Conservation (phyloP, 2,797 vertebrate species). For the Chelon labrosus region DNA sequence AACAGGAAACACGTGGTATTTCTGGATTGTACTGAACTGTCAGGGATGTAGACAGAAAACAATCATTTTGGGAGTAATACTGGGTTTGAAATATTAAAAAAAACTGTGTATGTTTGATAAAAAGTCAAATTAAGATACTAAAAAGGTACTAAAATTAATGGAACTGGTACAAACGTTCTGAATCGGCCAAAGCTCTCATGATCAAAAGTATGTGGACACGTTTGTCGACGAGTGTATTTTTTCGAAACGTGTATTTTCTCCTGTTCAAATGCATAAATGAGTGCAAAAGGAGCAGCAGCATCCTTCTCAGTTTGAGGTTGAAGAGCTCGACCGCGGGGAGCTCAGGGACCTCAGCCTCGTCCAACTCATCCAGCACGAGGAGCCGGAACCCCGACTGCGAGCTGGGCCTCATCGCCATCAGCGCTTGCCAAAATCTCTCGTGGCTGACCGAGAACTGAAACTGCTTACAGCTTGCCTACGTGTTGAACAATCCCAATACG, state of each 20-base stretch:
- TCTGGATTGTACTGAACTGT: background rate
- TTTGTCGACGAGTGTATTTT: background rate
- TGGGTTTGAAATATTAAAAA: background rate
- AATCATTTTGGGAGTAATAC: background rate
- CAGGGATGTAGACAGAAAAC: background rate
- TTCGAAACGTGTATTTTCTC: too few relatives aligned
- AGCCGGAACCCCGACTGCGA: background rate
- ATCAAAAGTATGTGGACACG: background rate
- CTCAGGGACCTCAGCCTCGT: too few relatives aligned
- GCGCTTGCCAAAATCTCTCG: background rate
- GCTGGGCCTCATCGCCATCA: background rate
- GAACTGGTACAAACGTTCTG: background rate
- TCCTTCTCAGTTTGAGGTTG: background rate
- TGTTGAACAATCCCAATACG: too few relatives aligned
- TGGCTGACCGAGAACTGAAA: background rate
- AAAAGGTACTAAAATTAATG: too few relatives aligned
- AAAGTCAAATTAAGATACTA: too few relatives aligned
- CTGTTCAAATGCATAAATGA: too few relatives aligned
- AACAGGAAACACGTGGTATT: slow-evolving; percentile 18
- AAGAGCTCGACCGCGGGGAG: background rate
- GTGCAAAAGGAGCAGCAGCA: too few relatives aligned
- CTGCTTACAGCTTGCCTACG: too few relatives aligned
- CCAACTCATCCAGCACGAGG: background rate
- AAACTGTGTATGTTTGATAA: too few relatives aligned
- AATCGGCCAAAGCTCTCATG: background rate